A percentile compares a stretch with the other conserved stretches of the same genome.
These are phyloP conservation scores for Ctenopoma multispine DNA, from an alignment of 2,797 vertebrate genomes.

Conservation along the genomic window DNA sequence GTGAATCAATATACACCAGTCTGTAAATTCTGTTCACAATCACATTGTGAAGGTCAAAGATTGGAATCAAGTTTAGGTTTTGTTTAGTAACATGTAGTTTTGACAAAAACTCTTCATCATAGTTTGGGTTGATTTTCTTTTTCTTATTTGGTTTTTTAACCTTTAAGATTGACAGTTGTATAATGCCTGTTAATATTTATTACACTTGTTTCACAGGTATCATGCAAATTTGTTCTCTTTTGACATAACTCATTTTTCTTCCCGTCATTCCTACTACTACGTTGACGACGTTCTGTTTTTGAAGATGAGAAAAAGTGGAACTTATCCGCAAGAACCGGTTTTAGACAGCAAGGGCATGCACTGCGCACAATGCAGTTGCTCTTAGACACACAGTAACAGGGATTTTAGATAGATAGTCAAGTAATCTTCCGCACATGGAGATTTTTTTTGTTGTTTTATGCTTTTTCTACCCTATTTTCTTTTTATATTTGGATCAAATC, in stretches of 20 bases:
- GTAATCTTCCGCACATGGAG: conserved; percentile 58
- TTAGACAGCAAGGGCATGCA: conserved; percentile 89
- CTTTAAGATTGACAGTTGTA: conserved; percentile 46
- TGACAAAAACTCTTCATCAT: background rate
- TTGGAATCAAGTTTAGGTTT: background rate
- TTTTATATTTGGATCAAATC: conserved; percentile 84
- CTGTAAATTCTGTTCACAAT: conserved; percentile 11
- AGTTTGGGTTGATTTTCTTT: conserved; percentile 64
- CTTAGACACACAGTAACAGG: conserved; percentile 90
- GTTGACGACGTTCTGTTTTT: conserved; percentile 82
- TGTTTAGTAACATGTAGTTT: background rate
- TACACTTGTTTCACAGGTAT: conserved; percentile 73
- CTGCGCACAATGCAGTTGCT: conserved; percentile 97
- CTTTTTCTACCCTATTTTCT: conserved; percentile 78
- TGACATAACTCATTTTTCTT: conserved; percentile 87
- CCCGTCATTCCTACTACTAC: conserved; percentile 84
- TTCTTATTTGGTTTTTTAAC: conserved; percentile 20
- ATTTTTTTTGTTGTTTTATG: conserved; percentile 74
- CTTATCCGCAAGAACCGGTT: conserved; percentile 73
- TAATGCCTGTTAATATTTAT: conserved; percentile 71
- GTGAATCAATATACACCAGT: background rate
- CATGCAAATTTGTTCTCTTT: conserved; percentile 75
- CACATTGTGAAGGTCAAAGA: background rate
- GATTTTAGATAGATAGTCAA: conserved; percentile 88
- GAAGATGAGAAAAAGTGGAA: conserved; percentile 82